A percentile compares a stretch with the other conserved stretches of the same genome.
Evolutionary conservation across 2,113 vertebrate species (phyloP).

Genomic region (Mesoclemmys tuberculata): DNA sequence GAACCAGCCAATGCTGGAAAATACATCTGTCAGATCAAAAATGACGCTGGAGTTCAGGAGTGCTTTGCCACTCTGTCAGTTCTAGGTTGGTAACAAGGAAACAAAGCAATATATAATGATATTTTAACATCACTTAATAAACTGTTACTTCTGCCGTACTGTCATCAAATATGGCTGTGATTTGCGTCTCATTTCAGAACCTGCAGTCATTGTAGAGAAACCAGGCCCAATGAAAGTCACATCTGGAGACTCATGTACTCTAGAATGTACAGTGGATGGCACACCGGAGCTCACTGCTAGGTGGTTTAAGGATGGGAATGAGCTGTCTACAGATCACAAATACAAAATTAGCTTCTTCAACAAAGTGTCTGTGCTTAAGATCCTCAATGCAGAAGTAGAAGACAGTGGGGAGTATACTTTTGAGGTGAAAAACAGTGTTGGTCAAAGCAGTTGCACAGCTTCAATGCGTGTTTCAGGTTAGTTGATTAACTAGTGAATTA

Average conservation of each 20-base stretch:
- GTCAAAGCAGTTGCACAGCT: slow-evolving; percentile 91
- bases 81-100: slow-evolving; percentile 85
- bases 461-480: slow-evolving; percentile 92
- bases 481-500: slow-evolving; percentile 64
- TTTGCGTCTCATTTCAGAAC: slow-evolving; percentile 84
- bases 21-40: slow-evolving; percentile 93
- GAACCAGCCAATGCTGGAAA: slow-evolving; percentile 87
- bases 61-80: slow-evolving; percentile 88
- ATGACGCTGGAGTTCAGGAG: slow-evolving; percentile 93
- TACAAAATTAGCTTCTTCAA: slow-evolving; percentile 95
- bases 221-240: slow-evolving; percentile 90
- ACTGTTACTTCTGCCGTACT: background rate
- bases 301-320: slow-evolving; percentile 93
- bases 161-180: background rate
- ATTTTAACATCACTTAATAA: background rate
- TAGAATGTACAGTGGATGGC: slow-evolving; percentile 92
- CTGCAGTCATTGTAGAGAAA: slow-evolving; percentile 93
- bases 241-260: slow-evolving; percentile 90
- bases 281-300: slow-evolving; percentile 91
- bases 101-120: background rate
- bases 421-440: slow-evolving; percentile 92
- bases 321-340: slow-evolving; percentile 89
- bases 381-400: slow-evolving; percentile 83
- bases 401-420: slow-evolving; percentile 94
- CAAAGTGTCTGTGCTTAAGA: slow-evolving; percentile 92